Base-by-base conservation (phyloP, 2,797 vertebrate genomes). In the Sus cebifrons region DNA sequence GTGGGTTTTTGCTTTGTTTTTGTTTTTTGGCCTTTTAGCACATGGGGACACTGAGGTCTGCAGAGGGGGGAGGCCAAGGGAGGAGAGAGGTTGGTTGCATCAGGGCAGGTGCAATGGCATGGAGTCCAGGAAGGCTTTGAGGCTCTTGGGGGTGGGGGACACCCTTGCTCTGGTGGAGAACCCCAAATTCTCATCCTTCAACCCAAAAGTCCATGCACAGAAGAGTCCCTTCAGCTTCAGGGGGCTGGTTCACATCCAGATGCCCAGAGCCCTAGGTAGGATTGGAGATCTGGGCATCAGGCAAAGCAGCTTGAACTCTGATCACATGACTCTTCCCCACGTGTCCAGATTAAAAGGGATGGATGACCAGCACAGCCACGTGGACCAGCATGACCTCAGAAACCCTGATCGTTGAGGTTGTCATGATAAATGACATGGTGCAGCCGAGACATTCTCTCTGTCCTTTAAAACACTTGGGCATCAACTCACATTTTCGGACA, bases 361-460 rank as follows among this genome's bases (percentile, higher is more conserved):
- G 64, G 21, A 14, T 49, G 7, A 44, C 27, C 20, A 32, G 44
- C 0, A 4, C 6, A 3, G 54, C 32, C 70, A 27, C 0, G 0
- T 32, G 68, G n/a, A 32, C 25, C 78, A 11, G 17, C 60, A 27
- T 0, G 20, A 40, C 65, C 71, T 17, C 58, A 6, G 23, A 64
- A 58, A 56, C 49, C 9, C 64, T 49, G 10, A 2, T 44, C 6
- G 20, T 29, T 87, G 94, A 78, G 71, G 65, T 94, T 93, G 91
- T 79, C 49, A 36, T 84, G 68, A 77, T 27, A 82, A 82, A 75
- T 67, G 77, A 49, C 52, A 2, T 23, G 4, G 18, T 25, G 8
- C 16, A 16, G 29, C 87, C 44, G 94, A 89, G 81, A 84, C 20
- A n/a, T 2, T 54, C 27, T 54, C 27, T 62, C 68, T 86, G 65